Conservation (phyloP, 2,113 vertebrate species). For the Erythrolamprus reginae region DNA sequence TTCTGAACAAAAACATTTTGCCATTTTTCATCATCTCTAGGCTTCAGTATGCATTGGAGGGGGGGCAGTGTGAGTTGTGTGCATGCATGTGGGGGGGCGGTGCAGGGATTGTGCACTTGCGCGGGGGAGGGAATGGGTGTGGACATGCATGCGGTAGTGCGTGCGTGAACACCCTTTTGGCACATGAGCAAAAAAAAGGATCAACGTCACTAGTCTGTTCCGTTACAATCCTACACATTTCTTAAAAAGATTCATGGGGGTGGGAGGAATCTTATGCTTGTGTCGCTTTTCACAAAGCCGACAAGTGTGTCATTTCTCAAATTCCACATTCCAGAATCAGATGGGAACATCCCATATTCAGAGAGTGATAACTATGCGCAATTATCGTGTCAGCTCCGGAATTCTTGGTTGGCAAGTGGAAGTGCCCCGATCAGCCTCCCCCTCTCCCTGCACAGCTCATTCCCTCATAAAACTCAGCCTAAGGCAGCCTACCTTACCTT, state of each 20-base stretch:
- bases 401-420: background rate
- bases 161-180: too few species aligned
- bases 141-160: too few species aligned
- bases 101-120: too few species aligned
- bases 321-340: background rate
- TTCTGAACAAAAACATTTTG: too few species aligned
- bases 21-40: too few species aligned
- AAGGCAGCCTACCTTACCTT: constrained; percentile 74
- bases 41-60: too few species aligned
- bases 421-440: background rate
- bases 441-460: accelerated
- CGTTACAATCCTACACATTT: background rate
- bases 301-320: background rate
- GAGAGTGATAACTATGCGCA: too few species aligned
- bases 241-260: background rate
- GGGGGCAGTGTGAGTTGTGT: too few species aligned
- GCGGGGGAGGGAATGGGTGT: too few species aligned
- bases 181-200: too few species aligned
- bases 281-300: background rate
- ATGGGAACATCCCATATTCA: background rate
- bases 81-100: too few species aligned
- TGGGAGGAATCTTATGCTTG: background rate
- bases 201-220: too few species aligned
- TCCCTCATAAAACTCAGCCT: background rate
- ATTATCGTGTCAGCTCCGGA: background rate